Conservation (phyloP, 2,797 vertebrate species). For the Oryzias sinensis region DNA sequence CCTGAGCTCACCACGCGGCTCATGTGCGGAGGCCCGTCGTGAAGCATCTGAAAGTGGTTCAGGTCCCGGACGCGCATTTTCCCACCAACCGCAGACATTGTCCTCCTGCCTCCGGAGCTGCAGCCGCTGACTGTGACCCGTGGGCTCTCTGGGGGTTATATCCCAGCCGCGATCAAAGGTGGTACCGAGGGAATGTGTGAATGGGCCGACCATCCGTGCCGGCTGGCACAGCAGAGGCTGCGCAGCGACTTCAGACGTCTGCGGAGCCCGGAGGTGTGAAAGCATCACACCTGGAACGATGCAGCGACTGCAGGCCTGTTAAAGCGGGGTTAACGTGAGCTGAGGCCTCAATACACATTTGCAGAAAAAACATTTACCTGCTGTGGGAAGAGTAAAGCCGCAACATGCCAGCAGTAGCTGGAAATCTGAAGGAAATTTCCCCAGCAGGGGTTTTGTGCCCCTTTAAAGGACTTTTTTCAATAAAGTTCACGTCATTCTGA, state of each 20-base stretch:
- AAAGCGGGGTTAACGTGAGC: constrained; percentile 74
- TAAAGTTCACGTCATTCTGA: not conserved
- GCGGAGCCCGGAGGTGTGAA: constrained; percentile 71
- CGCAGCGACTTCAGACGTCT: constrained; percentile 68
- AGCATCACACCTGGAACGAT: constrained; percentile 55
- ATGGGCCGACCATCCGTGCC: constrained; percentile 60
- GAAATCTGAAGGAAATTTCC: constrained; percentile 44
- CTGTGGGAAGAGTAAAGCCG: constrained; percentile 61
- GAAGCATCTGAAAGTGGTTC: constrained; percentile 67
- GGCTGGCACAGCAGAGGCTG: constrained; percentile 68
- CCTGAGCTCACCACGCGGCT: constrained; percentile 63
- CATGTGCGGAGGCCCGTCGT: constrained; percentile 56
- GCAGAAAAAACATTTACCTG: constrained; percentile 74
- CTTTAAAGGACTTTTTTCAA: no score
- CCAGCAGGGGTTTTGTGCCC: constrained; percentile 6
- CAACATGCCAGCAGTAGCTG: constrained; percentile 51
- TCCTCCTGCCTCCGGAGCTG: constrained; percentile 14
- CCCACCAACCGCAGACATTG: constrained; percentile 71
- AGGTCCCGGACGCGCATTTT: constrained; percentile 63
- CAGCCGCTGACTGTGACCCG: constrained; percentile 26
- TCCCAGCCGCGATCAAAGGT: constrained; percentile 75
- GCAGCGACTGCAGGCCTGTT: constrained; percentile 50
- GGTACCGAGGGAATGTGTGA: constrained; percentile 63
- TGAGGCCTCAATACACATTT: constrained; percentile 78
- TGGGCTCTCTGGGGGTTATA: constrained; percentile 53